Conservation (phyloP, 2,888 invertebrate species). For the Limnephilus rhombicus region DNA sequence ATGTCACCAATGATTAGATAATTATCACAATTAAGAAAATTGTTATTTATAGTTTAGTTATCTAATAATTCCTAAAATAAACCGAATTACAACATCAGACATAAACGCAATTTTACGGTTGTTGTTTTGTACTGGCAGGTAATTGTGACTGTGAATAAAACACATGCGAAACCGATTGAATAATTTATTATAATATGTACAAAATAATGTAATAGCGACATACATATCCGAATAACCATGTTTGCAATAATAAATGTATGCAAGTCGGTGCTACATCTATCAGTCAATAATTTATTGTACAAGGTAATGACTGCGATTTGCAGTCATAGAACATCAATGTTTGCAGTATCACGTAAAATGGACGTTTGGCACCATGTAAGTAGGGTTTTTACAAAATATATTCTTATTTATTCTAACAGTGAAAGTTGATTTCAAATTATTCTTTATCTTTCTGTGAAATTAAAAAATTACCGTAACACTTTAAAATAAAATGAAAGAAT, state of each 20-base stretch:
- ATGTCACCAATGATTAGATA: neutral
- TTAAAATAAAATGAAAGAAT: too few relatives aligned
- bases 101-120: neutral
- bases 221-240: too few relatives aligned
- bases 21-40: neutral
- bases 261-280: too few relatives aligned
- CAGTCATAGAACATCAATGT: too few relatives aligned
- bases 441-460: neutral
- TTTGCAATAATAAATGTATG: too few relatives aligned
- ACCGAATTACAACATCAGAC: neutral
- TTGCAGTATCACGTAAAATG: neutral
- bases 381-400: neutral
- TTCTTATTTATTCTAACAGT: neutral
- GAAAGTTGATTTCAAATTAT: neutral
- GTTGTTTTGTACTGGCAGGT: too few relatives aligned
- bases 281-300: neutral
- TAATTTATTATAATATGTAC: neutral
- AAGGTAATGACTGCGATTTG: neutral
- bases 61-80: neutral
- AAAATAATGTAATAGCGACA: neutral
- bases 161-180: neutral
- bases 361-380: neutral
- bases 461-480: neutral
- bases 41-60: neutral
- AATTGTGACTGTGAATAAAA: too few relatives aligned